Conservation (phyloP, 2,888 invertebrate species). For the Galerucella nymphaeae region DNA sequence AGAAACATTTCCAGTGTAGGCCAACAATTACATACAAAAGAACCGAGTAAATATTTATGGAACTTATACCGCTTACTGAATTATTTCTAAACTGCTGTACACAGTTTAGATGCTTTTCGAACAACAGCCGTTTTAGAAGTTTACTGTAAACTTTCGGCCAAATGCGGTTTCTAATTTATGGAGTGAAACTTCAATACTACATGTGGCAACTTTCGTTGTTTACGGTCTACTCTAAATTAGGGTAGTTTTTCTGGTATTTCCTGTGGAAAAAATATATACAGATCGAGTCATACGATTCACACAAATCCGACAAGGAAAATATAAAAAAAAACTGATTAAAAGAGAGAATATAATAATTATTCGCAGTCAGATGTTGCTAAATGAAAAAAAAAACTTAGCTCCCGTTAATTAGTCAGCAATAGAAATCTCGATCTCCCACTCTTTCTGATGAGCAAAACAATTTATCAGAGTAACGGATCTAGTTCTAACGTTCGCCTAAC, state of each 20-base stretch:
- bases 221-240: background rate
- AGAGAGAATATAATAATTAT: no score
- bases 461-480: constrained; percentile 46
- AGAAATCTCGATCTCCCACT: constrained; percentile 26
- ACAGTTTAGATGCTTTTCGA: constrained; percentile 25
- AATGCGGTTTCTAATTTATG: constrained; percentile 41
- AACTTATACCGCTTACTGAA: constrained; percentile 32
- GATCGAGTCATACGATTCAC: no score
- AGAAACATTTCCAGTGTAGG: constrained; percentile 1
- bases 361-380: no score
- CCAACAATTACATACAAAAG: constrained; percentile 24
- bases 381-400: background rate
- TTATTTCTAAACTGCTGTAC: constrained; percentile 27
- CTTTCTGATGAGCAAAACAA: constrained; percentile 23
- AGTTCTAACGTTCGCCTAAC: constrained; percentile 55
- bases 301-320: no score
- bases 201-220: constrained; percentile 6
- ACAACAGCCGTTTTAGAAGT: constrained; percentile 30
- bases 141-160: constrained; percentile 31
- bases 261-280: background rate
- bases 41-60: constrained; percentile 35
- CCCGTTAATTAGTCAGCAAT: constrained; percentile 2
- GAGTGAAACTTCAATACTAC: constrained; percentile 23
- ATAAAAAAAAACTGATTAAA: no score
- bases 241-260: background rate